A percentile compares a stretch with the other conserved stretches of the same genome.
phyloP scores from a whole-genome alignment of 2,797 vertebrate genomes.

The Pseudochirops cupreus region DNA sequence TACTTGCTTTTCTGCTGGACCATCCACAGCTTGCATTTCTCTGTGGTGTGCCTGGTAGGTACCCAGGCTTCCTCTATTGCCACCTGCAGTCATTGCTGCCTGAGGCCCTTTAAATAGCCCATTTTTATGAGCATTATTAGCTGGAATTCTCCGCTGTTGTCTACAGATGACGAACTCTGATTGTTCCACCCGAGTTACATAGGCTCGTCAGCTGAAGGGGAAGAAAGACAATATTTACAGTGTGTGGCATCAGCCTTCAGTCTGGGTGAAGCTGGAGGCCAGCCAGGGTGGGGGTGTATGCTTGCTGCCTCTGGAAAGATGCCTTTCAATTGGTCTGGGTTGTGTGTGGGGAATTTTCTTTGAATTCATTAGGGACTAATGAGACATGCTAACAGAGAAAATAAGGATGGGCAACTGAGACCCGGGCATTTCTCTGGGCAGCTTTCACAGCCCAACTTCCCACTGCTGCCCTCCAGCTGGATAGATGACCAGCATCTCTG shows the following conservation, averaged over 20 bases:
- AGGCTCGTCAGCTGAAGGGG: constrained; percentile 69
- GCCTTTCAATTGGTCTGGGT: neutral
- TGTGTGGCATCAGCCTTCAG: neutral
- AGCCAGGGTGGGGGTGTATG: neutral
- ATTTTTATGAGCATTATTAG: constrained; percentile 50
- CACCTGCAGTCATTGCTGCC: neutral
- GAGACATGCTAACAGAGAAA: neutral
- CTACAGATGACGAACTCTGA: constrained; percentile 58
- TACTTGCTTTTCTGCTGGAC: neutral
- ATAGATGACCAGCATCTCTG: neutral
- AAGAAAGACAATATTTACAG: constrained; percentile 79
- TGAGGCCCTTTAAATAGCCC: neutral
- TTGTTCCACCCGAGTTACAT: constrained; percentile 61
- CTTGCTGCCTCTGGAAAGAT: constrained; percentile 42
- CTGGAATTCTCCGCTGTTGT: constrained; percentile 29
- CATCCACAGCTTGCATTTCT: neutral
- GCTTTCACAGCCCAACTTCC: neutral
- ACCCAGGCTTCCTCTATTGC: neutral
- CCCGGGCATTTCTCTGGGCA: neutral
- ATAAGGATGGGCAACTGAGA: neutral
- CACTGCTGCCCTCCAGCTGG: neutral
- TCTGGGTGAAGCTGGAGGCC: neutral
- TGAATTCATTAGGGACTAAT: neutral
- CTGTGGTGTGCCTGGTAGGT: neutral
- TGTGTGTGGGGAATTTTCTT: neutral